phyloP scores from a whole-genome alignment of 2,113 vertebrate genomes.

The Nycticorax nycticorax region DNA sequence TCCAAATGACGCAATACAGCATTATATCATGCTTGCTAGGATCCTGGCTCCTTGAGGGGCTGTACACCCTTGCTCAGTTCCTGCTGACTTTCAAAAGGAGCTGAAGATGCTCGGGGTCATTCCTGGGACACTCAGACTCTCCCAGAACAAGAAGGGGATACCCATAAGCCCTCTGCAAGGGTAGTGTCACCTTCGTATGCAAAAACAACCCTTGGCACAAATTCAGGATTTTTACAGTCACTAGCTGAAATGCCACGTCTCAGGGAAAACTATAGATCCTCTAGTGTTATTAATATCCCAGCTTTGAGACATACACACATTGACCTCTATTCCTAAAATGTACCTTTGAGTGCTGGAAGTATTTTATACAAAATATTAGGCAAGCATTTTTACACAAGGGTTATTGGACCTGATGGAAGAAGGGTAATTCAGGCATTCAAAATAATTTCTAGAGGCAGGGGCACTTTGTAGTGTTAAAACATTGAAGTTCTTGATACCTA shows the following conservation, averaged over 20 bases:
- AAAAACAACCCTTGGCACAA: conserved; percentile 43
- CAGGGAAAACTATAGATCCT: conserved; percentile 38
- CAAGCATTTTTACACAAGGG: not conserved
- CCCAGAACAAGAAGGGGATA: not conserved
- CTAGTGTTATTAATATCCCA: conserved; percentile 53
- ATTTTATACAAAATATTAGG: not conserved
- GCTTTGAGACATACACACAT: not conserved
- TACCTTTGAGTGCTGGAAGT: not conserved
- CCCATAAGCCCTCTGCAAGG: conserved; percentile 13
- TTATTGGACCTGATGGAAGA: not conserved
- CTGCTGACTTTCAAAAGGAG: not conserved
- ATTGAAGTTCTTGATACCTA: not conserved
- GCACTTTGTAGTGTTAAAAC: not conserved
- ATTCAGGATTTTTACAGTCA: conserved; percentile 24
- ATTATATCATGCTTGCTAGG: not conserved
- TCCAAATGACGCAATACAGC: not conserved
- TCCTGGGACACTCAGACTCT: not conserved
- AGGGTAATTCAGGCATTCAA: not conserved
- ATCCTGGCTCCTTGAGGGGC: not conserved
- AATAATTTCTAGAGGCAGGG: conserved; percentile 19
- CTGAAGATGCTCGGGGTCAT: not conserved
- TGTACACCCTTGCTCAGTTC: not conserved
- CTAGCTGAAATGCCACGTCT: conserved; percentile 18
- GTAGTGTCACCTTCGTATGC: conserved; percentile 34
- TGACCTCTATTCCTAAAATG: conserved; percentile 41